Evolutionary conservation across 2,113 vertebrate genomes (phyloP).

Genomic region (Bungarus multicinctus): DNA sequence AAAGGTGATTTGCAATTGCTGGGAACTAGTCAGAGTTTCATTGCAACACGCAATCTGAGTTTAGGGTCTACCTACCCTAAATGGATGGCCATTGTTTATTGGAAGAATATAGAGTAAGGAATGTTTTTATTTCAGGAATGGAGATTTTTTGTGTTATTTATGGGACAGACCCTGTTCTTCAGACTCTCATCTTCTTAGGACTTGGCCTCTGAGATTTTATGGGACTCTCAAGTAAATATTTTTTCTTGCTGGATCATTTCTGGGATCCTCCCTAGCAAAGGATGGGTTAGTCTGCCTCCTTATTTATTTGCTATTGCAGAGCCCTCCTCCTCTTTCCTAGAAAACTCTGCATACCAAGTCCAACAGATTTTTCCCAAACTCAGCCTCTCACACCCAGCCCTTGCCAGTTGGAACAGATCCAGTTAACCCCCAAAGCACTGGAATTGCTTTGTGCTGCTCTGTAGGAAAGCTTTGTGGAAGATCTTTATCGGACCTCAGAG

Average conservation of each 20-base stretch:
- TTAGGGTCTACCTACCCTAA: not conserved
- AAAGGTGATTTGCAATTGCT: not conserved
- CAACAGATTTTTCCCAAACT: constrained; percentile 8
- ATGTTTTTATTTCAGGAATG: not conserved
- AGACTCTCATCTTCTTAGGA: not conserved
- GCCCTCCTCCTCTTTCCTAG: constrained; percentile 2
- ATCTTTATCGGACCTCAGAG: not conserved
- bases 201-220: not conserved
- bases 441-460: not conserved
- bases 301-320: not conserved
- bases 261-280: constrained; percentile 5
- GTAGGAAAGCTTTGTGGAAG: not conserved
- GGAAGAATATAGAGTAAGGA: not conserved
- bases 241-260: not conserved
- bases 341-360: constrained; percentile 25
- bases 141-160: not conserved
- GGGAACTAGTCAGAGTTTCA: not conserved
- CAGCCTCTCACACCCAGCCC: constrained; percentile 23
- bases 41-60: not conserved
- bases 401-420: constrained; percentile 27
- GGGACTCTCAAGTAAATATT: not conserved
- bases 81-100: not conserved
- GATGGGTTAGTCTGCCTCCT: constrained; percentile 3
- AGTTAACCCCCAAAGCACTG: constrained; percentile 12
- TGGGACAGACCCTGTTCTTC: not conserved